Evolutionary conservation across 1,140 invertebrate genomes (phyloP).

Genomic region (Cotesia vestalis): DNA sequence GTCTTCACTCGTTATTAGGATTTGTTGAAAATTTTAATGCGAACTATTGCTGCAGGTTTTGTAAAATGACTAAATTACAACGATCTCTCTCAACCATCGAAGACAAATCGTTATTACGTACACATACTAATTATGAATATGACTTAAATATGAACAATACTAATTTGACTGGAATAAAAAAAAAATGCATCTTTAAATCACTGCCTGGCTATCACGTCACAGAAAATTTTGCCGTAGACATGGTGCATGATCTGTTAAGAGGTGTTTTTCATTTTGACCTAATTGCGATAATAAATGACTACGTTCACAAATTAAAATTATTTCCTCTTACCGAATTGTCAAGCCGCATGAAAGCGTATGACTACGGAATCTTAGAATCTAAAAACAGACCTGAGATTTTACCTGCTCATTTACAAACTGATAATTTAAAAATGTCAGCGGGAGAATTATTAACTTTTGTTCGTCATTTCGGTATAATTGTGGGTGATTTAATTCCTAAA

Average conservation of each 20-base stretch:
- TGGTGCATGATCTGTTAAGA: slow-evolving; percentile 60
- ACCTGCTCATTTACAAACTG: slow-evolving; percentile 10
- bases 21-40: slow-evolving; percentile 16
- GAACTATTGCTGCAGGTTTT: neutral
- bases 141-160: slow-evolving; percentile 1
- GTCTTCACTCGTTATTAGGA: neutral
- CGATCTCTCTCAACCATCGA: slow-evolving; percentile 5
- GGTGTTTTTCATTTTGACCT: slow-evolving; percentile 55
- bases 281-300: slow-evolving; percentile 45
- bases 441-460: slow-evolving; percentile 30
- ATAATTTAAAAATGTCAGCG: slow-evolving; percentile 19
- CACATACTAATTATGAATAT: neutral
- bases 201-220: slow-evolving; percentile 52
- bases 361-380: neutral
- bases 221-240: slow-evolving; percentile 53
- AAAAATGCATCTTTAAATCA: slow-evolving; percentile 50
- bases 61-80: slow-evolving; percentile 19
- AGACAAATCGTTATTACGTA: slow-evolving; percentile 2
- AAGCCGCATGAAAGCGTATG: slow-evolving; percentile 30
- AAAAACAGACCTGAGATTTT: slow-evolving; percentile 22
- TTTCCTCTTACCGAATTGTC: slow-evolving; percentile 46
- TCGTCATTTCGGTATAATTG: slow-evolving; percentile 25
- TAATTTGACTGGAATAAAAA: slow-evolving; percentile 47
- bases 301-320: slow-evolving; percentile 48
- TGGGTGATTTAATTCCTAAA: slow-evolving; percentile 25